Conservation (phyloP, 2,888 invertebrate species). For the Plagodis pulveraria region DNA sequence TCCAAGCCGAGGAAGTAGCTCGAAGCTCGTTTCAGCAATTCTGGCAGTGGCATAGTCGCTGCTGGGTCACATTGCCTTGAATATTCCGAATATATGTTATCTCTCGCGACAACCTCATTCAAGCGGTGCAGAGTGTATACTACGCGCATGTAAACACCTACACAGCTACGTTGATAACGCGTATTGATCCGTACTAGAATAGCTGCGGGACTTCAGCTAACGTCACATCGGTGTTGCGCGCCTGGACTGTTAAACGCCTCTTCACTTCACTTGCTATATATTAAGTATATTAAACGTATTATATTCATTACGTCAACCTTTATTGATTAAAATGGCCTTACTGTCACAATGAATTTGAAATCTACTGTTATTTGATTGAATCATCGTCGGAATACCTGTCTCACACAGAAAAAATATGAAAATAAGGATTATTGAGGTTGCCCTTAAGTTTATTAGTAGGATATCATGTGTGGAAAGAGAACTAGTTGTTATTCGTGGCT, state of each 20-base stretch:
- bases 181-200: conserved; percentile 77
- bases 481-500: too few species aligned
- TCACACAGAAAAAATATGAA: too few species aligned
- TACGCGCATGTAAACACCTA: conserved; percentile 81
- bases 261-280: conserved; percentile 11
- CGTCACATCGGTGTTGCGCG: conserved; percentile 55
- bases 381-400: too few species aligned
- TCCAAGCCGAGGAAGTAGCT: conserved; percentile 91
- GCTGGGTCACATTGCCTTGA: conserved; percentile 66
- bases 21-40: conserved; percentile 91
- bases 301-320: neutral
- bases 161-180: conserved; percentile 75
- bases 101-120: conserved; percentile 68
- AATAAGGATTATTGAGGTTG: too few species aligned
- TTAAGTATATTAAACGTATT: neutral
- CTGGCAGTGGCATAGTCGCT: conserved; percentile 89
- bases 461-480: too few species aligned
- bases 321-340: too few species aligned
- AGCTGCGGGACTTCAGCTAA: conserved; percentile 53
- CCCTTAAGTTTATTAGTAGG: too few species aligned
- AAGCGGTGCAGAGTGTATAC: conserved; percentile 67
- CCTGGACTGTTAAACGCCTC: conserved; percentile 27
- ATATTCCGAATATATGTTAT: conserved; percentile 50
- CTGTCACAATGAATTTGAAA: too few species aligned
- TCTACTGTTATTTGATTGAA: too few species aligned